Conservation (phyloP, 2,888 invertebrate genomes). For the Biston stratarius region DNA sequence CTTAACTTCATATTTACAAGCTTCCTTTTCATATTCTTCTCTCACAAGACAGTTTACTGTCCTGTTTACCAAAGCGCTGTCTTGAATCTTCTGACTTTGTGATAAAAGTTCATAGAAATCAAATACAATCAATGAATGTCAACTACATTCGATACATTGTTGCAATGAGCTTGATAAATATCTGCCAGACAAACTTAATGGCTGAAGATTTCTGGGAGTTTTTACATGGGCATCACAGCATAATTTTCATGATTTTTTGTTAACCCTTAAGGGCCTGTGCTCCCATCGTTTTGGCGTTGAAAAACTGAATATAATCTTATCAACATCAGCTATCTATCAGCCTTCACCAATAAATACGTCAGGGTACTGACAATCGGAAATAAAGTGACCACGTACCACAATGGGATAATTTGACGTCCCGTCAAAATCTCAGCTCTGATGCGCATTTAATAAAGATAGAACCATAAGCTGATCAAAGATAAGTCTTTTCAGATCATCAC, state of each 20-base stretch:
- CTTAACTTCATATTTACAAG: no score
- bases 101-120: background rate
- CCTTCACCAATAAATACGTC: slow-evolving; percentile 81
- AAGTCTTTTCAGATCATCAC: slow-evolving; percentile 82
- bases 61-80: no score
- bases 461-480: slow-evolving; percentile 79
- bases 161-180: slow-evolving; percentile 15
- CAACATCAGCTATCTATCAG: slow-evolving; percentile 65
- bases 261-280: slow-evolving; percentile 39
- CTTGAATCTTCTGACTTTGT: no score
- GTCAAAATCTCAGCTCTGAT: slow-evolving; percentile 66
- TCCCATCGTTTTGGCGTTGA: slow-evolving; percentile 51
- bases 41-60: no score
- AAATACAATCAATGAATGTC: slow-evolving; percentile 2
- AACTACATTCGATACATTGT: slow-evolving; percentile 9
- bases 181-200: background rate
- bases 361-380: slow-evolving; percentile 63
- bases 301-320: slow-evolving; percentile 74
- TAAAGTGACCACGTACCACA: slow-evolving; percentile 71
- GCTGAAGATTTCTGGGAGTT: background rate
- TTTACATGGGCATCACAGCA: slow-evolving; percentile 16
- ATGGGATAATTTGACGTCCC: slow-evolving; percentile 78
- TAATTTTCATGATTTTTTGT: slow-evolving; percentile 47
- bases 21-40: no score
- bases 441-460: slow-evolving; percentile 84